phyloP scores from a whole-genome alignment of 1,140 invertebrate genomes.

The Drosophila arawakana region DNA sequence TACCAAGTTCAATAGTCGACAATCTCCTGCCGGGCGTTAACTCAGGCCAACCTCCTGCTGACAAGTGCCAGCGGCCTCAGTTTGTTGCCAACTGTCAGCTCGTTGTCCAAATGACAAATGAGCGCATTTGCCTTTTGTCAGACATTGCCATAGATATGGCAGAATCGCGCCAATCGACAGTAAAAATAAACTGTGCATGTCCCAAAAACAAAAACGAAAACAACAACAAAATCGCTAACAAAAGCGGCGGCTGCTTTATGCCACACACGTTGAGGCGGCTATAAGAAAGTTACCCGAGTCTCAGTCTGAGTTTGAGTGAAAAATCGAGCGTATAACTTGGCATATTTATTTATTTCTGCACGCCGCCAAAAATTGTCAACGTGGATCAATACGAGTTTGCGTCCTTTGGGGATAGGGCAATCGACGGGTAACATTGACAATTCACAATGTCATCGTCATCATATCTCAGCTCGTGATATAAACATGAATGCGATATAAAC shows the following conservation, averaged over 20 bases:
- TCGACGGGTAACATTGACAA: slow-evolving; percentile 24
- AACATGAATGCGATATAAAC: slow-evolving; percentile 41
- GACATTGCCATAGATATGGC: slow-evolving; percentile 60
- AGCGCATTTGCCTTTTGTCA: slow-evolving; percentile 70
- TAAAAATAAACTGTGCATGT: slow-evolving; percentile 67
- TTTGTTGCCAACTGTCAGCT: slow-evolving; percentile 60
- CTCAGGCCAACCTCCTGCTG: slow-evolving; percentile 24
- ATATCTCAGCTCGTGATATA: slow-evolving; percentile 44
- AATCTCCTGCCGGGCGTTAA: slow-evolving; percentile 17
- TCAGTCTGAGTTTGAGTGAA: slow-evolving; percentile 34
- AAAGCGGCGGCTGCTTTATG: slow-evolving; percentile 39
- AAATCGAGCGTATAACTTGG: slow-evolving; percentile 49
- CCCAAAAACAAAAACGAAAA: slow-evolving; percentile 27
- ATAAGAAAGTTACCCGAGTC: slow-evolving; percentile 11
- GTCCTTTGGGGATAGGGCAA: too few species aligned
- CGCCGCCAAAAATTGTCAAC: slow-evolving; percentile 68
- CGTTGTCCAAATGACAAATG: slow-evolving; percentile 78
- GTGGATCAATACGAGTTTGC: slow-evolving; percentile 57
- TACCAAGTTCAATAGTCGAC: slow-evolving; percentile 20
- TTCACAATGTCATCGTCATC: slow-evolving; percentile 24
- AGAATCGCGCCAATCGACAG: slow-evolving; percentile 58
- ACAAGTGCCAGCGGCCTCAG: slow-evolving; percentile 35
- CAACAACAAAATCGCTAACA: slow-evolving; percentile 22
- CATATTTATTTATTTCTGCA: slow-evolving; percentile 68
- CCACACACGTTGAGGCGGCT: slow-evolving; percentile 49